Percentiles rank a stretch among this genome's conserved stretches.
phyloP scores from a whole-genome alignment of 2,797 vertebrate genomes.

The Hippoglossus hippoglossus region DNA sequence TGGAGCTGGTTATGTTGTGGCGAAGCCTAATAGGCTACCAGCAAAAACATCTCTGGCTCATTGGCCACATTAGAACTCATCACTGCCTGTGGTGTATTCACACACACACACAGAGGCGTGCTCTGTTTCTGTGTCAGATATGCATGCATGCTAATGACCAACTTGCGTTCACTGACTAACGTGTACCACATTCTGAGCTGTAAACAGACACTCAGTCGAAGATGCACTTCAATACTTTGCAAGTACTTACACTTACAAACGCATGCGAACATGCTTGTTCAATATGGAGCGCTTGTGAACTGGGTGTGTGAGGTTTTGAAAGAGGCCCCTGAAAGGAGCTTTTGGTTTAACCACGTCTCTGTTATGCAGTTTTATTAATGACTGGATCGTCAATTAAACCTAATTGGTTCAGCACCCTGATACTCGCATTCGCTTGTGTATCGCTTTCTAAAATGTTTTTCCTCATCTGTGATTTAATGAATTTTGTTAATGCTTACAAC shows the following conservation, averaged over 20 bases:
- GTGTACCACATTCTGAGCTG: slow-evolving; percentile 39
- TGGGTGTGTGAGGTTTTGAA: slow-evolving; percentile 61
- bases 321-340: slow-evolving; percentile 55
- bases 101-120: slow-evolving; percentile 3
- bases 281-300: slow-evolving; percentile 54
- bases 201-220: slow-evolving; percentile 17
- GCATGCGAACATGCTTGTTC: slow-evolving; percentile 16
- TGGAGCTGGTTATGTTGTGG: slow-evolving; percentile 73
- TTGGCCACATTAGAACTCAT: slow-evolving; percentile 66
- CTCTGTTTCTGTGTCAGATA: slow-evolving; percentile 37
- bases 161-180: slow-evolving; percentile 51
- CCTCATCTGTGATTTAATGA: no score
- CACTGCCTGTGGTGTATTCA: slow-evolving; percentile 28
- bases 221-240: slow-evolving; percentile 29
- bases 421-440: slow-evolving; percentile 41
- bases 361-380: slow-evolving; percentile 68
- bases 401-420: slow-evolving; percentile 11
- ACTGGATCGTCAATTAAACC: slow-evolving; percentile 26
- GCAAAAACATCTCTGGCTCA: slow-evolving; percentile 72
- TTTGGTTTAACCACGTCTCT: slow-evolving; percentile 71
- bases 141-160: slow-evolving; percentile 58
- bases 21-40: slow-evolving; percentile 65
- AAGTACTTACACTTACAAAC: slow-evolving; percentile 33
- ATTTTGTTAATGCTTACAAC: not conserved
- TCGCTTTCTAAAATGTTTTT: slow-evolving; percentile 21